These are phyloP conservation scores for Dicrurus megarhynchus DNA, from an alignment of 2,113 vertebrate species.

Conservation along the genomic window DNA sequence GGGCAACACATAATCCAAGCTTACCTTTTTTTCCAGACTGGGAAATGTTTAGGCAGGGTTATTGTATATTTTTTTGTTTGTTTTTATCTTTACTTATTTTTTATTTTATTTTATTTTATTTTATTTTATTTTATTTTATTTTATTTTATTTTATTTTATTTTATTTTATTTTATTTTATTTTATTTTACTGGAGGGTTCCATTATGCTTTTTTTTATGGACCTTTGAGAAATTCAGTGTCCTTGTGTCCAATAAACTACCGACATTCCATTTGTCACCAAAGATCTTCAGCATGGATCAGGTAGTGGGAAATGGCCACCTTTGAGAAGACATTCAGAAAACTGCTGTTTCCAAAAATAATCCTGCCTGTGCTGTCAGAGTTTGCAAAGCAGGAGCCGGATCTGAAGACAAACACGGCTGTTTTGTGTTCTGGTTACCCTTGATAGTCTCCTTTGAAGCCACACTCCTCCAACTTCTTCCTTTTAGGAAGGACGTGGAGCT, in stretches of 20 bases:
- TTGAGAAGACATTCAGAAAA: neutral
- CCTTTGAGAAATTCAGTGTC: accelerated
- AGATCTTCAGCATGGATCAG: neutral
- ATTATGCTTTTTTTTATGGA: neutral
- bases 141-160: neutral
- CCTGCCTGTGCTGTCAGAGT: neutral
- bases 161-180: neutral
- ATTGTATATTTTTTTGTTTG: neutral
- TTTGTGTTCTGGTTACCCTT: neutral
- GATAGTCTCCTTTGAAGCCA: neutral
- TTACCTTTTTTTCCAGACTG: neutral
- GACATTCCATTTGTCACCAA: neutral
- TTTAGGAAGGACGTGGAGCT: too few species aligned
- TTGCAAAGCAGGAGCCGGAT: neutral
- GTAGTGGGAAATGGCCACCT: neutral
- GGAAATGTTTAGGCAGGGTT: accelerated
- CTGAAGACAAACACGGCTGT: neutral
- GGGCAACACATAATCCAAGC: neutral
- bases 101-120: neutral
- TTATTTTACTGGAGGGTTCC: neutral
- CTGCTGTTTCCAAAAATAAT: neutral
- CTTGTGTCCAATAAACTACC: neutral
- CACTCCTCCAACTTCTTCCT: neutral
- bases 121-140: neutral
- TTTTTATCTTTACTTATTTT: neutral